Base-by-base conservation (phyloP, 1,140 invertebrate species). In the Drosophila tristis region DNA sequence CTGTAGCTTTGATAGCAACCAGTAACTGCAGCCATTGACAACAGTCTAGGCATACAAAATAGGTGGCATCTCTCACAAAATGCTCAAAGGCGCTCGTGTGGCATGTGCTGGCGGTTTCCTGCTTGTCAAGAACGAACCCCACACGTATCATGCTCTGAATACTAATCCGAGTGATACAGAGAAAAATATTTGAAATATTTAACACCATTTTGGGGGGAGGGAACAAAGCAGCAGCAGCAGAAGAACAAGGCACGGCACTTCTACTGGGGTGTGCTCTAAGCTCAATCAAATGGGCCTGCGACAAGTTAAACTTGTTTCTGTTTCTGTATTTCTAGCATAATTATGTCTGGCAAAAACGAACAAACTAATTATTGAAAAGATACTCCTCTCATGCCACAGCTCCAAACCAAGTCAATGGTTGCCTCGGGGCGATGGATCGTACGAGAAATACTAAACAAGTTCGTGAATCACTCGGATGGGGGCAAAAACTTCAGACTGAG, bases 231-330 rank as follows among this genome's bases (percentile, higher is more conserved):
- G 76, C 51, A 29, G 29, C 31, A 44, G 29, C 31, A 44, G 35
- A 42, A 55, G 49, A 73, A 53, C 49, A 8, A 48, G 54, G 23
- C 2, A 25, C 23, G 23, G 64, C 43, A 58, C 48, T 58, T 49
- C 35, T 13, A 4, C 11, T 39, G 45, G 45, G 49, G 49, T 54
- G 42, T 67, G 74, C 49, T 57, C 57, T 47, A 59, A 60, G 62
- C 55, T 60, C 59, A 64, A 77, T 77, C 60, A 73, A 60, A 62
- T 62, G 29, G 55, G 20, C n/a, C 47, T 47, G 63, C 65, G 72
- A 87, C 75, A 66, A 70, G 84, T 84, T 64, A 80, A 78, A 87
- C 84, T 87, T 70, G 84, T 87, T 87, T 86, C 75, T 47, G 65
- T 56, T 47, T 60, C 50, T 56, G 44, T 71, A 68, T 74, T 49